Evolutionary conservation across 2,888 invertebrate genomes (phyloP), one percentile per base, ranked within the genome.

Genomic region (Pomacea canaliculata): DNA sequence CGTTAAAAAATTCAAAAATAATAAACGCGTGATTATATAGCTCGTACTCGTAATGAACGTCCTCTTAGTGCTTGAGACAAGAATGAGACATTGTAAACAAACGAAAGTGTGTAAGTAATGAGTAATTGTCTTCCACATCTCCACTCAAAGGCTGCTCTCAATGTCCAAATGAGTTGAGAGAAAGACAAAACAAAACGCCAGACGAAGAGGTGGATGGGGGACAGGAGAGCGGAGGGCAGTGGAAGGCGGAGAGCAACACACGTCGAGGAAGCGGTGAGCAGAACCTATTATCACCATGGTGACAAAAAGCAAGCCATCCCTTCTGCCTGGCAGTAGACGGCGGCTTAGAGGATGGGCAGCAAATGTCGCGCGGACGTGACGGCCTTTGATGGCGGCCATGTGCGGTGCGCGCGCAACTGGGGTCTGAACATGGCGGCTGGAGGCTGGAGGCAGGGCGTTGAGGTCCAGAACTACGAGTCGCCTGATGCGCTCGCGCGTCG

Each of bases 271-370:
- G 23, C 27, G 51, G 70, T 56, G 56, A n/a, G 70, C 49, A 27
- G 59, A 70, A 37, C 46, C 70, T 59, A 70, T 70, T 70, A 70
- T 70, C 70, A 70, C 51, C 27, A 51, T 37, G 56, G 13, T 27
- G 70, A 56, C 37, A 70, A 23, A 70, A 56, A n/a, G 37, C 70
- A n/a, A 27, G 19, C 18, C 16, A 59, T 59, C 49, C 7, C 19
- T 37, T 13, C 23, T 18, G n/a, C 27, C 27, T 16, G 27, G 19
- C 59, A 70, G n/a, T 59, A 59, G 59, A 23, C 59, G 37, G 23
- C 23, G 70, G 70, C 59, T 70, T 70, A 70, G 59, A 70, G 18
- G 56, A 19, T 16, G 49, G 70, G 59, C 59, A n/a, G 70, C 70
- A 51, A 70, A 70, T 70, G 70, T 60, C 70, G 23, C 70, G 70